A percentile compares a stretch with the other conserved stretches of the same genome.
These are phyloP conservation scores for Rhodophaea formosa DNA, from an alignment of 2,888 invertebrate species.

Conservation along the genomic window DNA sequence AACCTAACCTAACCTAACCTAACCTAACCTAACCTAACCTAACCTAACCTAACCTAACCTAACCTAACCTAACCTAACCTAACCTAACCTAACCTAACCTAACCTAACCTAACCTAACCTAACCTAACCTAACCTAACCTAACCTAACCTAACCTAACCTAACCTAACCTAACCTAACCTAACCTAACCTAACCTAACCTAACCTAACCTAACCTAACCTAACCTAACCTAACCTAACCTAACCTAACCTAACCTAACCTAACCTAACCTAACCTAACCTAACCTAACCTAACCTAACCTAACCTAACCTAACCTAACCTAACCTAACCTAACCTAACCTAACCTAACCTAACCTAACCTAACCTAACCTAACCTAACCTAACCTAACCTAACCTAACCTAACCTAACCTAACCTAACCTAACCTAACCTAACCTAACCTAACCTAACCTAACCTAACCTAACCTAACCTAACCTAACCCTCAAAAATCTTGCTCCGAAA, in stretches of 20 bases:
- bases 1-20: conserved; percentile 25
- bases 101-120: conserved; percentile 27
- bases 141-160: conserved; percentile 1
- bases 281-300: conserved; percentile 12
- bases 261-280: conserved; percentile 12
- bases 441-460: conserved; percentile 16
- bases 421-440: conserved; percentile 16
- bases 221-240: conserved; percentile 12
- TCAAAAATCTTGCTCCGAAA: no score
- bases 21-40: conserved; percentile 26
- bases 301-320: conserved; percentile 12
- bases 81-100: conserved; percentile 26
- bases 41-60: conserved; percentile 25
- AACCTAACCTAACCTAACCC: conserved; percentile 28
- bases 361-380: conserved; percentile 12
- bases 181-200: conserved; percentile 12
- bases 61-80: conserved; percentile 26
- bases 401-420: conserved; percentile 16
- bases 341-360: conserved; percentile 12
- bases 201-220: conserved; percentile 12
- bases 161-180: conserved; percentile 5
- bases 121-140: conserved; percentile 10
- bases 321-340: conserved; percentile 12
- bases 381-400: conserved; percentile 12
- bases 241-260: conserved; percentile 12